Evolutionary conservation across 35 echinoderm and acorn worm species (phyloP), one percentile per base, ranked within the genome.

Genomic region (Anneissia japonica): DNA sequence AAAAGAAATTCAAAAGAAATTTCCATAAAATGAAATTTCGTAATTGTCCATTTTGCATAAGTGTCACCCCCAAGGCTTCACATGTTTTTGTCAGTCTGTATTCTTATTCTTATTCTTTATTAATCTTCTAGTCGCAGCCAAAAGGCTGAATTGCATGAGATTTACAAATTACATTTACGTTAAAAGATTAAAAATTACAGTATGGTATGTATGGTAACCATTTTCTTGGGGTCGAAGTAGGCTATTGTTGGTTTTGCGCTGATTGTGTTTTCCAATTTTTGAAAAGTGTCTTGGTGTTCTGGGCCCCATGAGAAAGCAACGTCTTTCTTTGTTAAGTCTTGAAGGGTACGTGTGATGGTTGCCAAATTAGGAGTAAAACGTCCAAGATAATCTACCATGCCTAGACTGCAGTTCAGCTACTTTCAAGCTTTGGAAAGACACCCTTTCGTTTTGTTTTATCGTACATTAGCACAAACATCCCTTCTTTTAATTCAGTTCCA

Each of bases 381-480:
- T 34, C 76, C 36, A 35, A 77, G 76, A 37, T 77, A 77, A 37
- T 77, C 33, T 1, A 26, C 76, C 76, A 77, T 77, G 10, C 76
- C 32, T 14, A 35, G 32, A 77, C n/a, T 77, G 76, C 14, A 77
- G 32, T 35, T 77, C 76, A 11, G 76, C 31, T 6, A 37, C 36
- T 3, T 77, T 77, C 85, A 41, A 93, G 78, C 64, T 97, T 97
- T 30, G 84, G 86, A 19, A 38, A 81, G 0, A 90, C 64, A 28
- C 84, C 90, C 23, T 73, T 90, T 46, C 87, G 90, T 26, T 77
- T 87, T 39, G 82, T 30, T 74, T 83, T 72, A 17, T 90, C 72
- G 28, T 84, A 85, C 35, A 92, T 32, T 87, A 90, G 92, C 16
- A 97, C 94, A 86, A 72, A 80, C 0, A 83, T 40, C 26, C 90